Percentiles rank a stretch among this genome's conserved stretches.
Conservation (phyloP, 2,797 vertebrate genomes). For the Clarias platycephalus region DNA sequence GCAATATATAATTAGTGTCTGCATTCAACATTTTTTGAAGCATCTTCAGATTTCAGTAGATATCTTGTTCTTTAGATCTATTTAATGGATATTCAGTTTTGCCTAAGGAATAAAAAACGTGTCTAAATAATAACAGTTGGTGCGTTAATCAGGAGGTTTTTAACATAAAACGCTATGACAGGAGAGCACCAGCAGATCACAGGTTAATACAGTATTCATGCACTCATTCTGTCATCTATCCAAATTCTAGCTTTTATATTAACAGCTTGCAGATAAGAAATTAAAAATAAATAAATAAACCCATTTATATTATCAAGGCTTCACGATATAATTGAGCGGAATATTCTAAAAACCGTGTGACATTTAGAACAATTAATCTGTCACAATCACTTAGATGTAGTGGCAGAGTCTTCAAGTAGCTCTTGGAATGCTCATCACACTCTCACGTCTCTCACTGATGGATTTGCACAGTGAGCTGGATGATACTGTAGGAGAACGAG, state of each 20-base stretch:
- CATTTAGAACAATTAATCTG: neutral
- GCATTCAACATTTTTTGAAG: neutral
- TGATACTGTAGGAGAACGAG: constrained; percentile 40
- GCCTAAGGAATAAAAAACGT: neutral
- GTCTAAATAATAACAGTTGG: neutral
- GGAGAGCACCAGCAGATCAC: no score
- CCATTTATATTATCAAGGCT: neutral
- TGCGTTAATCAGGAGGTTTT: neutral
- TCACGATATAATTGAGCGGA: neutral
- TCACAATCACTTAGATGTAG: neutral
- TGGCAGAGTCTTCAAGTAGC: neutral
- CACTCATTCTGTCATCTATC: no score
- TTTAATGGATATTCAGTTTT: no score
- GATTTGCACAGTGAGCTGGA: neutral
- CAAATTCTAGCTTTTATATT: neutral
- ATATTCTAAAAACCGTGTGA: neutral
- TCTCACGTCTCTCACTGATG: neutral
- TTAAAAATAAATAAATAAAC: no score
- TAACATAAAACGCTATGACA: no score
- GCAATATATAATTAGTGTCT: neutral
- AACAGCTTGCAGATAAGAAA: neutral
- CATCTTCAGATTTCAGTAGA: neutral
- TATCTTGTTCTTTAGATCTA: no score
- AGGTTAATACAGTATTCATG: no score
- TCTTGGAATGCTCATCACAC: neutral